A percentile compares a stretch with the other conserved stretches of the same genome.
These are phyloP conservation scores for Leptopterna dolabrata DNA, from an alignment of 2,888 invertebrate genomes.

Conservation along the genomic window DNA sequence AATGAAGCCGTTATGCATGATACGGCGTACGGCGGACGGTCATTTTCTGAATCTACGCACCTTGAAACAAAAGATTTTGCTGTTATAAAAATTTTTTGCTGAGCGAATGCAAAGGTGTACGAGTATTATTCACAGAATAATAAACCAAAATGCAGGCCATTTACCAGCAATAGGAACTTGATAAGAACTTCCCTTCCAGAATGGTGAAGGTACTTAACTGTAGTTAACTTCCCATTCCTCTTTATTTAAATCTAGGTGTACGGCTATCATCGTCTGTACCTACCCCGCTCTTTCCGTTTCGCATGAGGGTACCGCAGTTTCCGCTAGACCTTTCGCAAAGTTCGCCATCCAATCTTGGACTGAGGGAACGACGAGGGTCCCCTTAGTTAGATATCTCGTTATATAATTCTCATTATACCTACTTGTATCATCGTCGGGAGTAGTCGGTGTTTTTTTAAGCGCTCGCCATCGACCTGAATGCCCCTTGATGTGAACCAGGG, in stretches of 20 bases:
- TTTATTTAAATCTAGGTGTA: neutral
- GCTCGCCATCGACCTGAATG: too few species aligned
- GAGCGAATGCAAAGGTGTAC: too few species aligned
- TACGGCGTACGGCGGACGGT: too few species aligned
- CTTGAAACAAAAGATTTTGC: too few species aligned
- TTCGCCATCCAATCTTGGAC: neutral
- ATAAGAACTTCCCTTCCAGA: neutral
- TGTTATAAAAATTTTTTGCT: too few species aligned
- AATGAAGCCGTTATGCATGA: too few species aligned
- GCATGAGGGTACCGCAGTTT: neutral
- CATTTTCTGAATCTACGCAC: too few species aligned
- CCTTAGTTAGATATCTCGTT: neutral
- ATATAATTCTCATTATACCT: neutral
- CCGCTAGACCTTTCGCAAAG: neutral
- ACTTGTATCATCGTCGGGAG: neutral
- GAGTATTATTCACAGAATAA: too few species aligned
- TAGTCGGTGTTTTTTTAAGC: neutral
- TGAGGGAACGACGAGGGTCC: neutral
- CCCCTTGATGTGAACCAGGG: too few species aligned
- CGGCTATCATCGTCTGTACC: neutral
- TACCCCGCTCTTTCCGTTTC: neutral
- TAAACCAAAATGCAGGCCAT: too few species aligned
- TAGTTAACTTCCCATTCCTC: neutral
- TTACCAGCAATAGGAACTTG: neutral
- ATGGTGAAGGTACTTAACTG: neutral